Base-by-base conservation (phyloP, 2,797 vertebrate genomes). In the Crypturellus tataupa region DNA sequence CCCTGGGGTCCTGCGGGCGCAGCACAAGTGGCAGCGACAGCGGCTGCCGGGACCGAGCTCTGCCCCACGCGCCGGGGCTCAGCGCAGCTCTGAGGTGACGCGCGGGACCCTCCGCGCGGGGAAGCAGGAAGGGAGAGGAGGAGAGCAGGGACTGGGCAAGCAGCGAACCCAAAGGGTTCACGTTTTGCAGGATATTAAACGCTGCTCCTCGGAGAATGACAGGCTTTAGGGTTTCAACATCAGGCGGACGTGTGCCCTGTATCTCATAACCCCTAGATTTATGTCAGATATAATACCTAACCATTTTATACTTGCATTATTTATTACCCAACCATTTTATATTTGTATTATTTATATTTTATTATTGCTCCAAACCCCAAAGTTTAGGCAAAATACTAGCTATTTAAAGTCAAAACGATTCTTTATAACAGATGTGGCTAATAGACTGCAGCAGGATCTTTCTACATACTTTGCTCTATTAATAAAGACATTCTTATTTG, bases 401-500 rank as follows among this genome's bases (percentile, higher is more conserved):
- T 79, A 84, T 51, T 47, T 89, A 27, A 79, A 56, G 44, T 29
- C 23, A n/a, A 76, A 87, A 40, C 37, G n/a, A 68, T 89, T 85
- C 71, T 58, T 90, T 75, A 76, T 64, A 75, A 68, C 62, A 49
- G 64, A 49, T 39, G 29, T 46, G 12, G 49, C 80, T 85, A 87
- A 87, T 6, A 89, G 62, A 80, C 10, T 78, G 80, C 20, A 85
- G 75, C 12, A 80, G 20, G 4, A 87, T 80, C 62, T 69, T 89
- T 87, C 89, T 63, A 59, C 35, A 69, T 11, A 77, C 63, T 78
- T 85, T 89, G 40, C 89, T 85, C 40, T 75, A 91, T 87, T 80
- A 96, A 92, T 92, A 89, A 70, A 85, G 40, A 80, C 90, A 82
- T 95, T 94, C 90, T 84, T 75, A 88, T 88, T 85, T 83, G 76